Base-by-base conservation (phyloP, 2,113 vertebrate species). In the Emydocephalus ijimae region DNA sequence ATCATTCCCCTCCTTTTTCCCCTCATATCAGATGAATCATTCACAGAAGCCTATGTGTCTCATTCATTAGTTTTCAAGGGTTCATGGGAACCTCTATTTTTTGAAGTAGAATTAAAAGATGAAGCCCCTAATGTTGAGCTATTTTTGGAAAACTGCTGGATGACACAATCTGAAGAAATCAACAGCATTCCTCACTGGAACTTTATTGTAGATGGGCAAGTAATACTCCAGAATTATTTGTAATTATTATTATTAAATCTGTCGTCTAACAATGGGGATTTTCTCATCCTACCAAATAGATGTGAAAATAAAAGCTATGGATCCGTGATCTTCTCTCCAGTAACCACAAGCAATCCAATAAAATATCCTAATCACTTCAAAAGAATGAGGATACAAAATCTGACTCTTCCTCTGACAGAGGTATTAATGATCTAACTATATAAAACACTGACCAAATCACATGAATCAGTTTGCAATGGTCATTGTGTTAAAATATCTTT, bases 81-180 rank as follows among this genome's bases (percentile, higher is more conserved):
- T 57, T 64, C 43, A 2, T 1, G 0, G 8, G 87, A 96, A 12
- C 54, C 91, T 5, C 18, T 94, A 11, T 96, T 95, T 94, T 92
- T 97, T 0, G 95, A 97, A 90, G 57, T 96, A 45, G 94, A 97
- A 64, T 45, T 96, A 61, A 95, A 94, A 92, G 94, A 94, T 0
- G 10, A 92, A 59, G 95, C 48, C 23, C 92, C 93, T 0, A 0
- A 0, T 0, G 0, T 29, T 0, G 94, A 96, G 74, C 88, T 96
- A 69, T 50, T 93, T 34, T 81, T 96, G 93, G 95, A 95, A 87
- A 93, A 94, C 61, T 94, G 96, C 24, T 97, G 96, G 95, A 85
- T 95, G 18, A 86, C 94, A 0, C 34, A 7, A n/a, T 93, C 95
- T 93, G 87, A 89, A 88, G 95, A 95, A 12, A 92, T 94, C 50